phyloP scores from a whole-genome alignment of 2,797 vertebrate species.

The Propithecus perrieri region DNA sequence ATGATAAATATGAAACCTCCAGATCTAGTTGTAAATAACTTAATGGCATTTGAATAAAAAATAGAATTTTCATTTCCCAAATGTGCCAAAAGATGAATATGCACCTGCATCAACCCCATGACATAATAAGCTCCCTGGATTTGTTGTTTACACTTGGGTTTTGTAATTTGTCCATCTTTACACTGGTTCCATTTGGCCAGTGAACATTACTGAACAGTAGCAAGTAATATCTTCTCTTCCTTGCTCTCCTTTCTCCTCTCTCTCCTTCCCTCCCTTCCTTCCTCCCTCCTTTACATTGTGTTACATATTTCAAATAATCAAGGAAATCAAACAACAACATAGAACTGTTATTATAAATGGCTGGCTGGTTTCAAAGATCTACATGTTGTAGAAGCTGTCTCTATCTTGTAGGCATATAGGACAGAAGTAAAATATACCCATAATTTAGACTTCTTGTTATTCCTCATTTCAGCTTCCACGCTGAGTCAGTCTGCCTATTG shows the following conservation, averaged over 20 bases:
- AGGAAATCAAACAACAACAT: not conserved
- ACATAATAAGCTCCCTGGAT: conserved; percentile 38
- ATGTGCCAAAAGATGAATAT: conserved; percentile 67
- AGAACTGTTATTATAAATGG: not conserved
- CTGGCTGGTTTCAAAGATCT: not conserved
- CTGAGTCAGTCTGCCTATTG: rapidly evolving
- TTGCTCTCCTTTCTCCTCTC: not conserved
- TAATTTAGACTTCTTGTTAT: no score
- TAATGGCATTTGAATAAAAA: conserved; percentile 77
- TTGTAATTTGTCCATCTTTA: conserved; percentile 34
- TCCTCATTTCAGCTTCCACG: not conserved
- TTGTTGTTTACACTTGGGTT: conserved; percentile 45
- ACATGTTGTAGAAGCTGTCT: not conserved
- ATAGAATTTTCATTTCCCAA: conserved; percentile 78
- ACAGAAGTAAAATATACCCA: rapidly evolving
- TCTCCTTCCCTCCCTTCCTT: not conserved
- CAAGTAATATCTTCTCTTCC: not conserved
- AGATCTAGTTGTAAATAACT: conserved; percentile 85
- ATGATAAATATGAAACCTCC: conserved; percentile 87
- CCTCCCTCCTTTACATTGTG: not conserved
- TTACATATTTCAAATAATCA: not conserved
- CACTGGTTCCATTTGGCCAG: conserved; percentile 33
- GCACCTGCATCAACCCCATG: conserved; percentile 73
- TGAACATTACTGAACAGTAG: conserved; percentile 46
- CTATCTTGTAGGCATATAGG: rapidly evolving